Base-by-base conservation (phyloP, 2,113 vertebrate species). In the Nasalis larvatus region DNA sequence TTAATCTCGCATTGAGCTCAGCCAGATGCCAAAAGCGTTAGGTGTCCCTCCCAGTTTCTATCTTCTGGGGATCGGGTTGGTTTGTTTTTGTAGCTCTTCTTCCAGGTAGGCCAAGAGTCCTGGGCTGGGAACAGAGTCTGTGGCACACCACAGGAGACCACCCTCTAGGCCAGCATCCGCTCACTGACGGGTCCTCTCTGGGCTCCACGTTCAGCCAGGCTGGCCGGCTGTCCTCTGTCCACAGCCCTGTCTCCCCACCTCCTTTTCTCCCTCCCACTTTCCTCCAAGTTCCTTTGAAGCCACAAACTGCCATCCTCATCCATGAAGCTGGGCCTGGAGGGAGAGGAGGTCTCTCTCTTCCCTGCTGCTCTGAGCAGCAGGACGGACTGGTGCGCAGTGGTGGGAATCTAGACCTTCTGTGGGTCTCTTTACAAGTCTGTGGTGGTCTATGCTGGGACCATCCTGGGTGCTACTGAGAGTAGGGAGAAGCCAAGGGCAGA, bases 21-120 rank as follows among this genome's bases (percentile, higher is more conserved):
- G 35, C 13, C 11, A 8, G 92, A 27, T n/a, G 35, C 63, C 2
- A 12, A 18, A 13, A 1, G 45, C 5, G 18, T 1, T 3, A 1
- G 0, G 11, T 3, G 90, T 47, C 66, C 40, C 45, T 60, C 23
- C 17, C 0, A 2, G 30, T 35, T 21, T 63, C 92, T 18, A 25
- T 21, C 42, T 25, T 27, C 73, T 74, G 73, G 13, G 37, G 66
- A 12, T 27, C 69, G 8, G 66, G 40, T 1, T 25, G 87, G 42
- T 45, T 83, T 30, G 47, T 92, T 58, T 76, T n/a, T 40, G 45
- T 23, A 13, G 74, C 58, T 42, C 90, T 83, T 91, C 54, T 58
- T 58, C 42, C 68, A 37, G 25, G 35, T 7, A 14, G 87, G 60
- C 16, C 21, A 2, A 4, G 73, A 82, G 80, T 80, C 35, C 37